These are phyloP conservation scores for Eristalis intricaria DNA, from an alignment of 2,888 invertebrate genomes.

Conservation along the genomic window DNA sequence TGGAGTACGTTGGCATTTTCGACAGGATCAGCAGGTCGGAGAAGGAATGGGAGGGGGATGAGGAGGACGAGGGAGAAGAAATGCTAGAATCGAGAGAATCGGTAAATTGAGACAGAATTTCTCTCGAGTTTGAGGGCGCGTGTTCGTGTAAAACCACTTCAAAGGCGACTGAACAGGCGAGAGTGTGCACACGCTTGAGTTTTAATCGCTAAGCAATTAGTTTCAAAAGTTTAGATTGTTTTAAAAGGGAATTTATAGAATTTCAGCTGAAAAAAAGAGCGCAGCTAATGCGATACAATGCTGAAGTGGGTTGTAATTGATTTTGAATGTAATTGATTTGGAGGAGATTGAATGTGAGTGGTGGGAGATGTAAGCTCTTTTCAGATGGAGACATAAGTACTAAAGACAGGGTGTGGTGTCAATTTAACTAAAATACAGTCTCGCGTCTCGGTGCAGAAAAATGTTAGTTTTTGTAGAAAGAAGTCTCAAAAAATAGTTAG, in stretches of 20 bases:
- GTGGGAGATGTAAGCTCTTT: too few species aligned
- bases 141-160: conserved; percentile 18
- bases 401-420: too few species aligned
- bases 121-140: not conserved
- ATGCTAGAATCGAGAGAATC: not conserved
- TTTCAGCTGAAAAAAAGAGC: not conserved
- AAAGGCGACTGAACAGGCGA: conserved; percentile 19
- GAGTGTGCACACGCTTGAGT: conserved; percentile 16
- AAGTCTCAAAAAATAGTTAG: too few species aligned
- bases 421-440: too few species aligned
- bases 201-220: conserved; percentile 57
- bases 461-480: too few species aligned
- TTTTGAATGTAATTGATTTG: not conserved
- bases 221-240: conserved; percentile 20
- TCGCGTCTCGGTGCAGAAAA: too few species aligned
- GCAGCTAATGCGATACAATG: not conserved
- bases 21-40: not conserved
- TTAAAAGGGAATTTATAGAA: conserved; percentile 3
- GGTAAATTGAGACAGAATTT: conserved; percentile 47
- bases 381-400: too few species aligned
- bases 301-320: not conserved
- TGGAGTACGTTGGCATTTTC: not conserved
- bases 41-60: too few species aligned
- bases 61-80: not conserved
- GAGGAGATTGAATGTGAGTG: not conserved